These are phyloP conservation scores for Tillus elongatus DNA, from an alignment of 2,888 invertebrate species.

Conservation along the genomic window DNA sequence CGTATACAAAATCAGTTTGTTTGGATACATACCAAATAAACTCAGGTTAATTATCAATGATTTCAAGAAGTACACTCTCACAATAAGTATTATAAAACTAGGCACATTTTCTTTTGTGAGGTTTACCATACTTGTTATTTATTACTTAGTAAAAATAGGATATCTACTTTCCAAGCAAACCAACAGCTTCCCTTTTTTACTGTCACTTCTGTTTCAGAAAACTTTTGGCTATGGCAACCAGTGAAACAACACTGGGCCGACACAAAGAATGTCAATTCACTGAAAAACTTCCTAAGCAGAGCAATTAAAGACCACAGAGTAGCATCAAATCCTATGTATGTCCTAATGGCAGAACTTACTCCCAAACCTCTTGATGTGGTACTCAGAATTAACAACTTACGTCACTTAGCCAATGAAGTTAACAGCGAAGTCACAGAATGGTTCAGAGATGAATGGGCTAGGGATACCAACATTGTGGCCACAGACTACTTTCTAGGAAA, in stretches of 20 bases:
- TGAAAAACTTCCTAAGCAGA: constrained; percentile 46
- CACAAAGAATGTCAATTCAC: constrained; percentile 45
- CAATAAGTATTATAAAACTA: no score
- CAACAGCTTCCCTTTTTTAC: no score
- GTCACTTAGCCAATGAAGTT: constrained; percentile 55
- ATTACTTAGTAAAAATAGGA: no score
- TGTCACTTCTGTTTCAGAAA: constrained; percentile 30
- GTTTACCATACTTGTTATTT: no score
- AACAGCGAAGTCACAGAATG: constrained; percentile 63
- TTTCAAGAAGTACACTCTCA: no score
- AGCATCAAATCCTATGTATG: constrained; percentile 46
- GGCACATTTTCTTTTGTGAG: no score
- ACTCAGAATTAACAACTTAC: constrained; percentile 51
- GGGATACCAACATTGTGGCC: constrained; percentile 60
- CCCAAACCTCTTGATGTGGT: constrained; percentile 56
- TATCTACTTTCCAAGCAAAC: no score
- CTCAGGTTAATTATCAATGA: no score
- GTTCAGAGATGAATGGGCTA: constrained; percentile 57
- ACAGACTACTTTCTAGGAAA: constrained; percentile 66
- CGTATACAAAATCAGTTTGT: no score
- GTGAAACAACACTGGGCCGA: constrained; percentile 61
- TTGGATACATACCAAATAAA: no score
- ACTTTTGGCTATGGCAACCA: constrained; percentile 47
- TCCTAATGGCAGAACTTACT: constrained; percentile 68
- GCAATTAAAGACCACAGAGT: constrained; percentile 36